These are phyloP conservation scores for Merops nubicus DNA, from an alignment of 2,113 vertebrate genomes.

Conservation along the genomic window DNA sequence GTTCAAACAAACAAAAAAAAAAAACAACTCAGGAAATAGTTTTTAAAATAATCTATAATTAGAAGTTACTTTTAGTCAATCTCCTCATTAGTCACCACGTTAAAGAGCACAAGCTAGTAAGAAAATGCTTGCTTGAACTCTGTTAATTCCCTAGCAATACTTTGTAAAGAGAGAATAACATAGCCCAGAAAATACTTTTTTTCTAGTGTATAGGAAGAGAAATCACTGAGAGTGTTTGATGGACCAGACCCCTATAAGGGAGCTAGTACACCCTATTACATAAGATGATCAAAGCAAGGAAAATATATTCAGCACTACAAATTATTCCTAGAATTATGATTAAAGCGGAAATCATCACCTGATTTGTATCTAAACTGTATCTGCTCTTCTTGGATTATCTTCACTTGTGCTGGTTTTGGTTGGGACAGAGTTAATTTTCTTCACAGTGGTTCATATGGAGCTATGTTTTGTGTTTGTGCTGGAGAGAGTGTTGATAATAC, in stretches of 20 bases:
- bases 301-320: not conserved
- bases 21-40: not conserved
- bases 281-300: not conserved
- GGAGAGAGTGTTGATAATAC: no score
- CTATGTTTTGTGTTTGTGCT: no score
- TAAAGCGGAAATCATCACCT: not conserved
- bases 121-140: not conserved
- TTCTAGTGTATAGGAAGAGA: no score
- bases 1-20: not conserved
- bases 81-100: not conserved
- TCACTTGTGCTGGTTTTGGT: not conserved
- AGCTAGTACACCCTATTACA: not conserved
- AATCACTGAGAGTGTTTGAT: no score
- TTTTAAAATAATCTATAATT: not conserved
- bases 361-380: not conserved
- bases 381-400: not conserved
- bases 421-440: no score
- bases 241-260: not conserved
- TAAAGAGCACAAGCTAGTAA: not conserved
- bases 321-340: not conserved
- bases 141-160: not conserved
- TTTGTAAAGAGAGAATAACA: not conserved
- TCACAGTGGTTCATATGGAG: no score
- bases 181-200: not conserved
- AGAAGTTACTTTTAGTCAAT: not conserved